These are phyloP conservation scores for Pica pica DNA, from an alignment of 2,113 vertebrate genomes.

Conservation along the genomic window DNA sequence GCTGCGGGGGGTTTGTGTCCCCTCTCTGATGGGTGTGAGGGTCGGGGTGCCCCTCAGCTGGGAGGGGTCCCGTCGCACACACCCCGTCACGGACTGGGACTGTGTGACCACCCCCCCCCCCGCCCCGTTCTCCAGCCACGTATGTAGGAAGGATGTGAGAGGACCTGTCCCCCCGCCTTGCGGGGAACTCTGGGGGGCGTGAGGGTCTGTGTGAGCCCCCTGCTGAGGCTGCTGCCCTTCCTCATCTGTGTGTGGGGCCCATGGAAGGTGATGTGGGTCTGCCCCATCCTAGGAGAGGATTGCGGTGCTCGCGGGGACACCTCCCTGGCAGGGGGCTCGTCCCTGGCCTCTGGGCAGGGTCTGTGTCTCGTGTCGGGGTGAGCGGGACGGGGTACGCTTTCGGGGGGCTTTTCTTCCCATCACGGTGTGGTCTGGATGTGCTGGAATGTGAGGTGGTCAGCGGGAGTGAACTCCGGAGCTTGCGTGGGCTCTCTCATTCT, in stretches of 20 bases:
- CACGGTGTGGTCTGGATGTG: accelerated
- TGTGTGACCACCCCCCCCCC: neutral
- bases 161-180: neutral
- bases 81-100: too few species aligned
- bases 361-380: accelerated
- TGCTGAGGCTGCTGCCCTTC: neutral
- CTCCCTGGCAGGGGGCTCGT: neutral
- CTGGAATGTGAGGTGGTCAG: accelerated
- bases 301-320: neutral
- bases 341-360: neutral
- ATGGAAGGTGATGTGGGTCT: neutral
- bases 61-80: neutral
- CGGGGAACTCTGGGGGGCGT: neutral
- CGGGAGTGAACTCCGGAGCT: neutral
- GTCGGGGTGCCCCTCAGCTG: neutral
- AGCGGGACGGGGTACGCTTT: accelerated
- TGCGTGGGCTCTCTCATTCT: accelerated
- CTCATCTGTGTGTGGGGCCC: neutral
- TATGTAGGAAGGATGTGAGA: neutral
- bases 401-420: accelerated
- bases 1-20: neutral
- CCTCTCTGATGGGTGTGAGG: too few species aligned
- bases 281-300: too few species aligned
- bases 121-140: neutral
- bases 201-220: neutral